A percentile compares a stretch with the other conserved stretches of the same genome.
These are phyloP conservation scores for Sinhomidia bicolor DNA, from an alignment of 2,888 invertebrate genomes.

Conservation along the genomic window DNA sequence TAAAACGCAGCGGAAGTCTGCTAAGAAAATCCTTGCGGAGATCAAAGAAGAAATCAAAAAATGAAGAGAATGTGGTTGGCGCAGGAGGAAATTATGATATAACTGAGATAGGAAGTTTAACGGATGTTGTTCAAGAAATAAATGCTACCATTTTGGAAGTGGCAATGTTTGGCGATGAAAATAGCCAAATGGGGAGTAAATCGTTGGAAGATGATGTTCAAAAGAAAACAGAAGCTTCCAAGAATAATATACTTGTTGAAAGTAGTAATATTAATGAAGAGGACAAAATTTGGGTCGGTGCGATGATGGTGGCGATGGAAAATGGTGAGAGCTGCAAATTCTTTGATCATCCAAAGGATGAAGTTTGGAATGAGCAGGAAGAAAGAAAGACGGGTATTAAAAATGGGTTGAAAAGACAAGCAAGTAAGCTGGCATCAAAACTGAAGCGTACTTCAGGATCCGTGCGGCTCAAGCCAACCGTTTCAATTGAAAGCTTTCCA, in stretches of 20 bases:
- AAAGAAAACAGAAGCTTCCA: no score
- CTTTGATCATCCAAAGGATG: not conserved
- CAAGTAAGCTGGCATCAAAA: slow-evolving; percentile 51
- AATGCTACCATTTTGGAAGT: slow-evolving; percentile 44
- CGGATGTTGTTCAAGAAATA: slow-evolving; percentile 58
- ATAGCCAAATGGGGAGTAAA: no score
- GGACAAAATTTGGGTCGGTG: not conserved
- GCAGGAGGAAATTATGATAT: not conserved
- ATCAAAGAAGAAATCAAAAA: slow-evolving; percentile 34
- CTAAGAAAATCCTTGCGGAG: slow-evolving; percentile 45
- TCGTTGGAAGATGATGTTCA: no score
- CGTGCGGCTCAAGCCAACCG: slow-evolving; percentile 17
- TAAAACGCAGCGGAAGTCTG: slow-evolving; percentile 58
- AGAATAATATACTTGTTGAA: no score
- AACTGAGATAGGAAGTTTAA: slow-evolving; percentile 9
- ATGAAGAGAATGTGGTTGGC: not conserved
- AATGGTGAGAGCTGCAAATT: not conserved
- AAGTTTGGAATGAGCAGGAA: not conserved
- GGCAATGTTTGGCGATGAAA: slow-evolving; percentile 26
- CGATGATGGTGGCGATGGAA: not conserved
- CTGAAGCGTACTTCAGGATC: slow-evolving; percentile 45
- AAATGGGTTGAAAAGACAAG: slow-evolving; percentile 56
- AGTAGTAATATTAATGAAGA: no score
- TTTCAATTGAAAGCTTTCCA: slow-evolving; percentile 53
- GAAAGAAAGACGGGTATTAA: slow-evolving; percentile 28